Conservation (phyloP, 2,113 vertebrate species). For the Percina caprodes region DNA sequence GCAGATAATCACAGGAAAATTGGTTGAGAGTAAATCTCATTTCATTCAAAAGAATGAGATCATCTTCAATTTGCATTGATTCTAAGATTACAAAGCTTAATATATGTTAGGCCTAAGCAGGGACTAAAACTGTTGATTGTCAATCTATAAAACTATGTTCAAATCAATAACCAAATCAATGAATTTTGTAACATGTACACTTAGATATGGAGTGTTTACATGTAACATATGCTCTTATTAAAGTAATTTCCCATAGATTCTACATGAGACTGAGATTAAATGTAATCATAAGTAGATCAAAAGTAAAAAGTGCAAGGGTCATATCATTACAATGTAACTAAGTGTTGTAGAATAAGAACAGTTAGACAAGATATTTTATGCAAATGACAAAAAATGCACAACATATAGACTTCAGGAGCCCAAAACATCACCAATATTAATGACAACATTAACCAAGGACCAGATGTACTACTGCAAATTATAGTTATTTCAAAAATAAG, state of each 20-base stretch:
- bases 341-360: neutral
- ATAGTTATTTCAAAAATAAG: conserved; percentile 65
- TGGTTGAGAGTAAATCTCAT: conserved; percentile 10
- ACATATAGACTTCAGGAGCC: conserved; percentile 32
- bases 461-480: conserved; percentile 70
- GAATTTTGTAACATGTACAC: neutral
- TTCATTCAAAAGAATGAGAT: neutral
- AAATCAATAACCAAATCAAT: neutral
- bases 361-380: conserved; percentile 6
- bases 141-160: too few species aligned
- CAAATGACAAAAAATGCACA: conserved; percentile 19
- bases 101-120: neutral
- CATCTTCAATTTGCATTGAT: neutral
- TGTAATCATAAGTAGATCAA: conserved; percentile 12
- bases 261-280: conserved; percentile 10
- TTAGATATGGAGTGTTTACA: conserved; percentile 9
- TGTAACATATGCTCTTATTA: conserved; percentile 17
- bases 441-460: conserved; percentile 47
- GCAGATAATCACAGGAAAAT: conserved; percentile 35
- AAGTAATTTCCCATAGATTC: conserved; percentile 24
- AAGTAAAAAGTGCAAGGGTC: too few species aligned
- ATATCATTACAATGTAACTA: too few species aligned
- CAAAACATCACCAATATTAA: conserved; percentile 49
- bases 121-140: too few species aligned
- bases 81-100: neutral